Evolutionary conservation across 2,888 invertebrate species (phyloP).

Genomic region (Prionchulus punctatus): DNA sequence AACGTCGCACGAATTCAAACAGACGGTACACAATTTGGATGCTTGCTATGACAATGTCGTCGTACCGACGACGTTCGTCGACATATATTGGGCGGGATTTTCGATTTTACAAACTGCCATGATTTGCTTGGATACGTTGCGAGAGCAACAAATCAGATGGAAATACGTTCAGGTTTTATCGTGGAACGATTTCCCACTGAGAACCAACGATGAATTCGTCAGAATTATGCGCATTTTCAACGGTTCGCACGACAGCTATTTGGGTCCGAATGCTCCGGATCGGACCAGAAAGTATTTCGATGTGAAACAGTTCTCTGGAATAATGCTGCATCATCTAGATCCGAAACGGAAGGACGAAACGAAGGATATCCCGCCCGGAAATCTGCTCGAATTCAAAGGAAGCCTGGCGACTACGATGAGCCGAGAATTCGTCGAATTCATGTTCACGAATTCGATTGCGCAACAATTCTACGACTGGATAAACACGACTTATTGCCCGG

Average conservation of each 20-base stretch:
- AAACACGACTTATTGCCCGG: slow-evolving; percentile 1
- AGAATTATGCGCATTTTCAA: background rate
- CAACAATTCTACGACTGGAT: slow-evolving; percentile 8
- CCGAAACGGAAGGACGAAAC: background rate
- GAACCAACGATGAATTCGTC: slow-evolving; percentile 7
- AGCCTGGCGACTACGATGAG: background rate
- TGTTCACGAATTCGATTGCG: background rate
- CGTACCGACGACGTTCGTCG: background rate
- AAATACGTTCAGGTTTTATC: slow-evolving; percentile 5
- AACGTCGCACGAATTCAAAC: background rate
- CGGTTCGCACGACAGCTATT: background rate
- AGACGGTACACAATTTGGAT: background rate
- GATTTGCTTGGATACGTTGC: slow-evolving; percentile 3
- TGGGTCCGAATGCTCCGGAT: too few species aligned
- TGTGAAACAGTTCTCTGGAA: too few species aligned
- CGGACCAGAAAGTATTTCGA: too few species aligned
- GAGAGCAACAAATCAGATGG: slow-evolving; percentile 15
- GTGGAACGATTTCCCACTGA: slow-evolving; percentile 9
- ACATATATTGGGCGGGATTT: slow-evolving; percentile 6
- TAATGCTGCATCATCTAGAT: too few species aligned
- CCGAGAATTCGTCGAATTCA: slow-evolving; percentile 7
- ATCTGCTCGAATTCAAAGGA: slow-evolving; percentile 6
- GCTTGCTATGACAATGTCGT: background rate
- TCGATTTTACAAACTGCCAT: slow-evolving; percentile 3
- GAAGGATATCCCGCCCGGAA: slow-evolving; percentile 1